A percentile compares a stretch with the other conserved stretches of the same genome.
These are phyloP conservation scores for Ophioninae sp. DNA, from an alignment of 2,888 invertebrate species.

Conservation along the genomic window DNA sequence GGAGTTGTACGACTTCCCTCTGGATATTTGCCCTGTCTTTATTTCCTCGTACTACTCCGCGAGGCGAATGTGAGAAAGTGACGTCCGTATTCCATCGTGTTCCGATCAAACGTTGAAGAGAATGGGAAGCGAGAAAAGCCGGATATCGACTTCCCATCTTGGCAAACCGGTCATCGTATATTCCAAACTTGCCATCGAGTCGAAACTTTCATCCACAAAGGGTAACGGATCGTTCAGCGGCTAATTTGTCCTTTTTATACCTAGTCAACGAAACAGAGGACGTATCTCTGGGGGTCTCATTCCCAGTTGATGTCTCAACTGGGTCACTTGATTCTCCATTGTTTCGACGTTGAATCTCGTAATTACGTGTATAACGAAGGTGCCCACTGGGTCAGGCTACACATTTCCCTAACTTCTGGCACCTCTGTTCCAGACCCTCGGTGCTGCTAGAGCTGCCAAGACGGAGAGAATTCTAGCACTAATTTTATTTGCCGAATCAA, in stretches of 20 bases:
- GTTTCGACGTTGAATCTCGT: conserved; percentile 35
- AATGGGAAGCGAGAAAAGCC: neutral
- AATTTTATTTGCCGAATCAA: conserved; percentile 62
- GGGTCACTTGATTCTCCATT: conserved; percentile 45
- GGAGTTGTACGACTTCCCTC: conserved; percentile 38
- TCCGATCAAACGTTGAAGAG: neutral
- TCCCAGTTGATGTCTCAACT: neutral
- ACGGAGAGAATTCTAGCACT: conserved; percentile 39
- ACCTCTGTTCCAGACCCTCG: conserved; percentile 16
- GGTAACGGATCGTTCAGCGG: neutral
- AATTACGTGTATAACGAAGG: conserved; percentile 6
- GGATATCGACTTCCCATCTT: neutral
- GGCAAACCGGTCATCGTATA: neutral
- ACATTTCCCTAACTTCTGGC: conserved; percentile 36
- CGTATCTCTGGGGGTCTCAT: neutral
- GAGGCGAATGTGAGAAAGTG: neutral
- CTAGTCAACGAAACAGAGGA: neutral
- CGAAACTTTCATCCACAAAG: neutral
- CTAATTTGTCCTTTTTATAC: neutral
- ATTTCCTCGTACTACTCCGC: conserved; percentile 6
- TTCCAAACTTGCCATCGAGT: neutral
- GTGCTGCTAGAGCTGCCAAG: conserved; percentile 39
- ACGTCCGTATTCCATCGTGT: neutral
- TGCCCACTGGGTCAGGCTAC: conserved; percentile 46
- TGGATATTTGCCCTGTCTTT: conserved; percentile 29